A percentile compares a stretch with the other conserved stretches of the same genome.
phyloP scores from a whole-genome alignment of 2,888 invertebrate genomes.

The Andrena dorsata region DNA sequence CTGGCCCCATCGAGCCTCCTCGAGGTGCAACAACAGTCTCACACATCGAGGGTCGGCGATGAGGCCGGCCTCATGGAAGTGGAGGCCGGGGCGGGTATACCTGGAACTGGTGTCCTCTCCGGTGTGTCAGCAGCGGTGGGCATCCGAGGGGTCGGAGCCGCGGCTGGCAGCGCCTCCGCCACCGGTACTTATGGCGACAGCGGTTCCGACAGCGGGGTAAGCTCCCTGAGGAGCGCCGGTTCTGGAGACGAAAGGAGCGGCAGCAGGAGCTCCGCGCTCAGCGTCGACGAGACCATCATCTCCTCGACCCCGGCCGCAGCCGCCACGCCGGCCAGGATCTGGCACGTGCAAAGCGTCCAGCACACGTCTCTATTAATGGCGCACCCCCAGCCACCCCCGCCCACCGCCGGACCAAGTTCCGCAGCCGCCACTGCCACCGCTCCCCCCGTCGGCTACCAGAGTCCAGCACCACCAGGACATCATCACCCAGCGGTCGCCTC shows the following conservation, averaged over 20 bases:
- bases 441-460: constrained; percentile 81
- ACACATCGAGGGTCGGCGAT: constrained; percentile 78
- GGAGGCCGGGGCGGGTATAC: constrained; percentile 80
- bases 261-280: constrained; percentile 91
- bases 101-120: constrained; percentile 76
- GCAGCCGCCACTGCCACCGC: constrained; percentile 77
- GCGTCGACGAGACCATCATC: constrained; percentile 89
- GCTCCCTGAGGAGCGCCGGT: constrained; percentile 90
- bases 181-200: constrained; percentile 86
- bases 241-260: constrained; percentile 92
- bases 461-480: constrained; percentile 68
- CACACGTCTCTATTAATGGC: constrained; percentile 88
- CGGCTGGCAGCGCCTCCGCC: constrained; percentile 54
- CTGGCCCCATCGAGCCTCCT: constrained; percentile 71
- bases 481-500: constrained; percentile 79
- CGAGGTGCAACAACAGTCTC: constrained; percentile 74
- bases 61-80: constrained; percentile 80
- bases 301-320: constrained; percentile 82
- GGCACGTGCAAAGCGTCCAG: constrained; percentile 88
- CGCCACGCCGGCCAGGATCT: constrained; percentile 83
- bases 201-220: constrained; percentile 89
- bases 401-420: constrained; percentile 78
- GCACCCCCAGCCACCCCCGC: constrained; percentile 84
- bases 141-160: constrained; percentile 72
- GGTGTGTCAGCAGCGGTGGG: constrained; percentile 64